Conservation (phyloP, 2,888 invertebrate genomes). For the Sinelater perroti region DNA sequence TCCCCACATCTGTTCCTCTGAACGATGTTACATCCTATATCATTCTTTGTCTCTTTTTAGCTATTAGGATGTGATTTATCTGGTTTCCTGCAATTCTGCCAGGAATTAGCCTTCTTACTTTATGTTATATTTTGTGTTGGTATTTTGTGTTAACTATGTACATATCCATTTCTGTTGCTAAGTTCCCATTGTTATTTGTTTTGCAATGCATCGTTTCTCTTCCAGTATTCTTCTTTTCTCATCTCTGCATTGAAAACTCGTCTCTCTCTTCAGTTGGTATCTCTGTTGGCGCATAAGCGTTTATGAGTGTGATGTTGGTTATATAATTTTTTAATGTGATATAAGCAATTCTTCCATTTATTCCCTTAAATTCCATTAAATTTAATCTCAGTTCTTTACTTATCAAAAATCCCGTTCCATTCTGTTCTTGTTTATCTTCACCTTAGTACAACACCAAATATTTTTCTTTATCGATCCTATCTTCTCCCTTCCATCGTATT, state of each 20-base stretch:
- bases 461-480: not conserved
- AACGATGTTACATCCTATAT: no score
- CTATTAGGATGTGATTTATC: no score
- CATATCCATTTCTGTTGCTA: slow-evolving; percentile 12
- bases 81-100: slow-evolving; percentile 4
- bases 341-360: not conserved
- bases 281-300: slow-evolving; percentile 15
- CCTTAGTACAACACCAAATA: not conserved
- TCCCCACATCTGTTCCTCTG: no score
- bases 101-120: slow-evolving; percentile 11
- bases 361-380: not conserved
- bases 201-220: not conserved
- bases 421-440: slow-evolving; percentile 1
- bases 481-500: slow-evolving; percentile 5
- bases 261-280: not conserved
- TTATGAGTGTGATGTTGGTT: slow-evolving; percentile 10
- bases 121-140: slow-evolving; percentile 15
- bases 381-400: not conserved
- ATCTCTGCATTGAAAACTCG: slow-evolving; percentile 9
- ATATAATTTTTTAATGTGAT: slow-evolving; percentile 5
- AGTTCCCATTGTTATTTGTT: slow-evolving; percentile 7
- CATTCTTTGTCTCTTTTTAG: no score
- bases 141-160: slow-evolving; percentile 13
- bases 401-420: not conserved
- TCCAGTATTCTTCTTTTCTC: not conserved